phyloP scores from a whole-genome alignment of 1,140 invertebrate genomes.

The Nephotettix cincticeps region DNA sequence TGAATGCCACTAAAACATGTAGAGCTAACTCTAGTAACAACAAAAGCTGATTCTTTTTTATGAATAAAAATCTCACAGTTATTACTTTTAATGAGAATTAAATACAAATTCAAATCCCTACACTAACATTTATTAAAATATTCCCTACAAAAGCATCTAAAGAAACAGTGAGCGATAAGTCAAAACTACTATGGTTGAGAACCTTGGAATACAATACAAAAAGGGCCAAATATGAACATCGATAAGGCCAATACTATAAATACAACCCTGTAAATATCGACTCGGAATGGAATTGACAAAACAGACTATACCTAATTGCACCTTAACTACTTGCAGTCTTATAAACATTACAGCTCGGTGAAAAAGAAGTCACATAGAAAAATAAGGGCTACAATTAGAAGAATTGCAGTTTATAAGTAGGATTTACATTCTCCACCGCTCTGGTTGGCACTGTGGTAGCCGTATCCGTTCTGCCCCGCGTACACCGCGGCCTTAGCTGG shows the following conservation, averaged over 20 bases:
- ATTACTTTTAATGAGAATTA: too few relatives aligned
- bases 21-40: too few relatives aligned
- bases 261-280: neutral
- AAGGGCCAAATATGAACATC: too few relatives aligned
- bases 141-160: too few relatives aligned
- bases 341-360: conserved; percentile 4
- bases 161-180: too few relatives aligned
- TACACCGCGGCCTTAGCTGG: conserved; percentile 81
- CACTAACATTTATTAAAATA: too few relatives aligned
- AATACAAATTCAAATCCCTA: too few relatives aligned
- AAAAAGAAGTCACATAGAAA: neutral
- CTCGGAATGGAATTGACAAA: neutral
- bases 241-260: neutral
- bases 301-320: neutral
- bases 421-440: conserved; percentile 73
- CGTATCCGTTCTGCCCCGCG: conserved; percentile 78
- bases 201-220: too few relatives aligned
- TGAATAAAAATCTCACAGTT: too few relatives aligned
- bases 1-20: too few relatives aligned
- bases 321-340: conserved; percentile 5
- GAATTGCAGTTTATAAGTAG: conserved; percentile 3
- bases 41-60: too few relatives aligned
- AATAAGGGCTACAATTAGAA: neutral
- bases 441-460: conserved; percentile 61
- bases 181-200: too few relatives aligned